These are phyloP conservation scores for Eupsilia transversa DNA, from an alignment of 2,888 invertebrate species.

Conservation along the genomic window DNA sequence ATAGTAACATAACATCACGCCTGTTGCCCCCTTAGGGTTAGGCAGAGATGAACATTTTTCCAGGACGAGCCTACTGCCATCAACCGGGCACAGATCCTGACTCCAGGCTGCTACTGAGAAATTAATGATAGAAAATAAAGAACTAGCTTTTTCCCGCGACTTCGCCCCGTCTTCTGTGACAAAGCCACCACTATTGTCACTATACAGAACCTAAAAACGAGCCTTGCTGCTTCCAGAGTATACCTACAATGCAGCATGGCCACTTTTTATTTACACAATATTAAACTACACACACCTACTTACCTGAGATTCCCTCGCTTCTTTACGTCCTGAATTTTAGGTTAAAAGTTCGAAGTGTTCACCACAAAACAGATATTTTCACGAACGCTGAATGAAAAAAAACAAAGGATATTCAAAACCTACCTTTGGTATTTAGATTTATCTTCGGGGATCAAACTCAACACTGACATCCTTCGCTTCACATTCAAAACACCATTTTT, in stretches of 20 bases:
- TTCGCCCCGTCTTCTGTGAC: no score
- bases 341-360: not conserved
- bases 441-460: slow-evolving; percentile 89
- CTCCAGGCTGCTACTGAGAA: not conserved
- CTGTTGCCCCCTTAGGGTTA: no score
- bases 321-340: not conserved
- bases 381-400: not conserved
- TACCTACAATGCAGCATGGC: not conserved
- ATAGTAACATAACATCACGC: not conserved
- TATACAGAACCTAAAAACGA: no score
- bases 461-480: slow-evolving; percentile 83
- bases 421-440: slow-evolving; percentile 83
- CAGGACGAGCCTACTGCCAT: not conserved
- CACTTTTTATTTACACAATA: not conserved
- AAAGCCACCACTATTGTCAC: not conserved
- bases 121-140: not conserved
- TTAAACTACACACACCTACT: no score
- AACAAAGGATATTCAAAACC: slow-evolving; percentile 13
- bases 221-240: not conserved
- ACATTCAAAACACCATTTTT: slow-evolving; percentile 77
- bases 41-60: not conserved
- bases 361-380: slow-evolving; percentile 1
- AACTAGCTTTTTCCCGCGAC: no score
- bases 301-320: slow-evolving; percentile 16
- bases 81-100: no score